phyloP scores from a whole-genome alignment of 2,113 vertebrate species.

The Natator depressus region DNA sequence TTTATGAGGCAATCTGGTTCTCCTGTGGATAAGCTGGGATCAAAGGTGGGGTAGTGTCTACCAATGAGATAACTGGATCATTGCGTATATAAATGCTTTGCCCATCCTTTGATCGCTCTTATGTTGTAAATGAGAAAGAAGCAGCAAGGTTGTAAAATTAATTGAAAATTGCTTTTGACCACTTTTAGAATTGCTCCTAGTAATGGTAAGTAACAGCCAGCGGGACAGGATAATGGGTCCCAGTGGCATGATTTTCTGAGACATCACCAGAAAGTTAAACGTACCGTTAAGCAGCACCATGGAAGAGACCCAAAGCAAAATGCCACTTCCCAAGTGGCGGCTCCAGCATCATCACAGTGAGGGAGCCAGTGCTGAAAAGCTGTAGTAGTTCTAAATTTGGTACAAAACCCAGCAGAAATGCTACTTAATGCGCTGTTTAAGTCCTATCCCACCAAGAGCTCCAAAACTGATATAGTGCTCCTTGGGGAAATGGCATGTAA shows the following conservation, averaged over 20 bases:
- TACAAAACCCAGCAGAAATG: neutral
- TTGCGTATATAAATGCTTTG: neutral
- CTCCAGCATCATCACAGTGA: neutral
- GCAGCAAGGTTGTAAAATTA: neutral
- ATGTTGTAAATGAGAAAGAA: neutral
- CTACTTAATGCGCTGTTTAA: neutral
- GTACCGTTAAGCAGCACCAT: neutral
- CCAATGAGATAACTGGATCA: neutral
- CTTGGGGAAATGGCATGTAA: neutral
- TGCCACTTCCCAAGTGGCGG: neutral
- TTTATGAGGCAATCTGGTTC: neutral
- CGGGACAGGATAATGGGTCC: neutral
- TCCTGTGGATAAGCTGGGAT: neutral
- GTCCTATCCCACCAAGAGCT: neutral
- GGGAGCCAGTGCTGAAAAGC: neutral
- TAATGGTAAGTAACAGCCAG: neutral
- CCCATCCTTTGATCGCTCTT: neutral
- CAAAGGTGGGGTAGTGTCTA: neutral
- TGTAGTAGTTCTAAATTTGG: neutral
- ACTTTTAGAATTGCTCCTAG: neutral
- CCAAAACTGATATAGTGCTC: neutral
- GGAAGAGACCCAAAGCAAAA: neutral
- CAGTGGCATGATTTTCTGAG: neutral
- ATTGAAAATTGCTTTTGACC: neutral
- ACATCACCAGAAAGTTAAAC: neutral